Evolutionary conservation across 2,888 invertebrate species (phyloP), one percentile per base, ranked within the genome.

Genomic region (Globia sparganii): DNA sequence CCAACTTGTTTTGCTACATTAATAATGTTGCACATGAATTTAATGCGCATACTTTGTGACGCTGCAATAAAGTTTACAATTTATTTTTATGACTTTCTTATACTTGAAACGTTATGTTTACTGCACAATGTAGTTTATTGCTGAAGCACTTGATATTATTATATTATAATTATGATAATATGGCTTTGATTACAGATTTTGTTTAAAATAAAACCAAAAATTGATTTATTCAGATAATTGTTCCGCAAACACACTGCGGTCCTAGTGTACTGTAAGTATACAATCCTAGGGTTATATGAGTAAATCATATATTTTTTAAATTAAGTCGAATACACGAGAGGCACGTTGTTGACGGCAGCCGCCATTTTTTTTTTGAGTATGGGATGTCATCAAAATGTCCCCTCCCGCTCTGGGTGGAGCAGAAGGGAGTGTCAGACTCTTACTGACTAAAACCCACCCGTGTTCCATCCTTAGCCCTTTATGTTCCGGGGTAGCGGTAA

Each of bases 11-110:
- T 81, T 37, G 53, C 75, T 70, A 62, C 68, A 65, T 66, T 77
- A 76, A 81, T 81, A 83, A 75, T 71, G 77, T 86, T 78, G 83
- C 75, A 74, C 31, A 73, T 84, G 71, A 80, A 73, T 75, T 69
- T 80, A 75, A 86, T 79, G 69, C 8, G 77, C 78, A 77, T 70
- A 85, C 80, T 77, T 85, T 72, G 79, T 69, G 78, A 49, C 46
- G 56, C 11, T 64, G 61, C 69, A 65, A 80, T 87, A 88, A 87
- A 86, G 66, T 81, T 59, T 69, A 78, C 74, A 78, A 85, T 86
- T 85, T 87, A 88, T 85, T 67, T 83, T 81, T 70, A 87, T 70
- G 79, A 77, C 77, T 78, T 78, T 86, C 82, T 69, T 75, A 73
- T 73, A 68, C 80, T 77, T 75, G 75, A 70, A 77, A 77, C 11